Evolutionary conservation across 1,140 invertebrate genomes (phyloP).

Genomic region (Anoplophora glabripennis): DNA sequence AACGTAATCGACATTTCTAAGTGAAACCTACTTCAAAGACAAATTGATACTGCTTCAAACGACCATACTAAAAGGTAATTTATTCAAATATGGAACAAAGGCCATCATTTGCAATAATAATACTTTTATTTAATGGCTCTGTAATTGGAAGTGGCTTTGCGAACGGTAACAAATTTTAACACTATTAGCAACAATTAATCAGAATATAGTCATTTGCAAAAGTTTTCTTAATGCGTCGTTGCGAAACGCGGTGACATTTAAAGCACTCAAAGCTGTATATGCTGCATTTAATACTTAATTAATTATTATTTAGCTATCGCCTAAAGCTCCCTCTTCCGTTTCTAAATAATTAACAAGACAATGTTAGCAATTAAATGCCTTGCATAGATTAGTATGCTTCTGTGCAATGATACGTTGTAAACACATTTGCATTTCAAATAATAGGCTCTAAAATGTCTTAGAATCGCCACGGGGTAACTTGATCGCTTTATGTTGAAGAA

Average conservation of each 20-base stretch:
- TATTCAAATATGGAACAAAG: constrained; percentile 13
- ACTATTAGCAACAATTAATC: constrained; percentile 17
- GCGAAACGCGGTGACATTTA: neutral
- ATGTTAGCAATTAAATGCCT: constrained; percentile 16
- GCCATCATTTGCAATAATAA: constrained; percentile 17
- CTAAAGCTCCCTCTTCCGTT: constrained; percentile 14
- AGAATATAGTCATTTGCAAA: constrained; percentile 20
- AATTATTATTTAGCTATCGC: constrained; percentile 7
- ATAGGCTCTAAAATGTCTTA: constrained; percentile 13
- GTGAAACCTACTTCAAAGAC: neutral
- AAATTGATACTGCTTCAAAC: constrained; percentile 8
- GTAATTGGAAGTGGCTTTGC: constrained; percentile 10
- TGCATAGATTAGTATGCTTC: constrained; percentile 18
- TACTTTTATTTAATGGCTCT: constrained; percentile 12
- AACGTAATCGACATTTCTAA: too few relatives aligned
- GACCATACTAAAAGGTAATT: constrained; percentile 9
- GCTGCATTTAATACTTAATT: constrained; percentile 1
- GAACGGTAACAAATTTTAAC: constrained; percentile 19
- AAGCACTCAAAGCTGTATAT: neutral
- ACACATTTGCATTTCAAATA: constrained; percentile 18
- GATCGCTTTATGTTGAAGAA: neutral
- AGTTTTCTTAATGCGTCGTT: constrained; percentile 12
- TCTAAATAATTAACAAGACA: constrained; percentile 20
- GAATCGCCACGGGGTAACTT: constrained; percentile 13
- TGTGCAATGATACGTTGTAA: constrained; percentile 9